Conservation (phyloP, 2,113 vertebrate genomes). For the rabbit (Oryctolagus cuniculus) region DNA sequence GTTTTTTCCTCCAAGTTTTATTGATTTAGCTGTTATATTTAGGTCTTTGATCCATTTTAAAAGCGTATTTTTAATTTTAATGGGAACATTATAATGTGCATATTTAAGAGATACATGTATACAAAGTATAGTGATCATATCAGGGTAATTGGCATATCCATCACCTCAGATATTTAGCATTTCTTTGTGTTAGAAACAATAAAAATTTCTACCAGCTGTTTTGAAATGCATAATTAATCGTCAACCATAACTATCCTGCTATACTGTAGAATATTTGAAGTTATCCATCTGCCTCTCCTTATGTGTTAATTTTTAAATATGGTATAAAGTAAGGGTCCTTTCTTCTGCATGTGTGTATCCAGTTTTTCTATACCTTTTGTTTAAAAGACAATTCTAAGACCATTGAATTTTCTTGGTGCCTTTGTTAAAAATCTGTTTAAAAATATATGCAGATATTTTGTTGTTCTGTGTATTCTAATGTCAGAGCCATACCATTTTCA, state of each 20-base stretch:
- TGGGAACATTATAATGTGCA: too few relatives aligned
- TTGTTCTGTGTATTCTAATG: background rate
- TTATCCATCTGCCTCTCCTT: too few relatives aligned
- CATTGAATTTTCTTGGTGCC: background rate
- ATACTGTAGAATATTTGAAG: too few relatives aligned
- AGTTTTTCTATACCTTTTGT: background rate
- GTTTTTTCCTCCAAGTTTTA: background rate
- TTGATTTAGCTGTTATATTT: background rate
- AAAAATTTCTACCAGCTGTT: too few relatives aligned
- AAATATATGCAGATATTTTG: background rate
- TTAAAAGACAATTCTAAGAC: background rate
- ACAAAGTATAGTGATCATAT: too few relatives aligned
- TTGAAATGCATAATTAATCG: too few relatives aligned
- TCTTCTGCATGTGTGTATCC: background rate
- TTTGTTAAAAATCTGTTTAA: background rate
- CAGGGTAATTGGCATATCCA: too few relatives aligned
- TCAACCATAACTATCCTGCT: too few relatives aligned
- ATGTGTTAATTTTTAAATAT: background rate
- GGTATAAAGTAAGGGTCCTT: background rate
- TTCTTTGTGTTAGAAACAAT: too few relatives aligned
- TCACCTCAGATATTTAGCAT: too few relatives aligned
- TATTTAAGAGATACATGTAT: too few relatives aligned
- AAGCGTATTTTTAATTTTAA: too few relatives aligned
- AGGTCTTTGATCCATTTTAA: background rate
- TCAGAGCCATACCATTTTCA: background rate